These are phyloP conservation scores for Danio choprae DNA, from an alignment of 2,797 vertebrate species.

Conservation along the genomic window DNA sequence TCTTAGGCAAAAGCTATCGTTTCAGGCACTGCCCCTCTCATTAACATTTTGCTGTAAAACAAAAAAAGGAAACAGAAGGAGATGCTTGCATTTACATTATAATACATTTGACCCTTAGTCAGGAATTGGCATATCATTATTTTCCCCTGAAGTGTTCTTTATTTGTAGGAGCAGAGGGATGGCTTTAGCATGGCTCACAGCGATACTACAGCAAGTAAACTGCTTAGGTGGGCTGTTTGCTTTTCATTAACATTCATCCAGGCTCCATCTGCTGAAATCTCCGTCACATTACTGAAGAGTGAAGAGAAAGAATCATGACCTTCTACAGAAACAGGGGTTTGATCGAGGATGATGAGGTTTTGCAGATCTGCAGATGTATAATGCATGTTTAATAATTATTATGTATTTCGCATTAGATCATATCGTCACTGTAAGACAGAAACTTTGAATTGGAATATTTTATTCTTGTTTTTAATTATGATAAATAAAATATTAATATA, in stretches of 20 bases:
- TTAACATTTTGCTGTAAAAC: constrained; percentile 59
- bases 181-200: constrained; percentile 70
- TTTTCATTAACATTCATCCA: constrained; percentile 71
- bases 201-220: constrained; percentile 54
- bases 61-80: constrained; percentile 53
- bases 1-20: constrained; percentile 43
- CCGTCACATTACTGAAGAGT: constrained; percentile 54
- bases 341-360: constrained; percentile 36
- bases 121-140: constrained; percentile 71
- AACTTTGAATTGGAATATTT: too few species aligned
- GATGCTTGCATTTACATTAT: constrained; percentile 72
- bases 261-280: constrained; percentile 61
- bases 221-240: constrained; percentile 68
- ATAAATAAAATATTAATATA: too few species aligned
- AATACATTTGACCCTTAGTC: constrained; percentile 69
- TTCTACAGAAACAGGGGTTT: constrained; percentile 64
- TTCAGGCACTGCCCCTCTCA: constrained; percentile 36
- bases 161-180: constrained; percentile 62
- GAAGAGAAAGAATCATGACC: constrained; percentile 50
- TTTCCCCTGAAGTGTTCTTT: constrained; percentile 66
- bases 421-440: too few species aligned
- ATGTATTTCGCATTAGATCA: too few species aligned
- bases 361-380: background rate
- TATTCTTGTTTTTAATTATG: too few species aligned
- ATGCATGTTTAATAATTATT: background rate